phyloP scores from a whole-genome alignment of 2,113 vertebrate species.

The Erythrocercus mccallii region DNA sequence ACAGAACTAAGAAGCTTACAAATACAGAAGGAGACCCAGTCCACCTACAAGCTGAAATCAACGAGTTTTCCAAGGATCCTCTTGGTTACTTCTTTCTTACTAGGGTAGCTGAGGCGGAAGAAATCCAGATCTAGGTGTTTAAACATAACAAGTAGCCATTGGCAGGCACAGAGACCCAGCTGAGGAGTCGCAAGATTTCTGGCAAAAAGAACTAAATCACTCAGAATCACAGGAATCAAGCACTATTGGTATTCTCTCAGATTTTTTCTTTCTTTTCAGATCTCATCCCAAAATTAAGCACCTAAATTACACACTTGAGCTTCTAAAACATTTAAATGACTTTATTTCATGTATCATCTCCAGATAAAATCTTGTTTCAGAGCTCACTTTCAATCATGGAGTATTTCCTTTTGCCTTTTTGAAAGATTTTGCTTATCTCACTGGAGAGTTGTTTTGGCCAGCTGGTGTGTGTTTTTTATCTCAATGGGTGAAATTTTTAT shows the following conservation, averaged over 20 bases:
- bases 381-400: neutral
- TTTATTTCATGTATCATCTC: neutral
- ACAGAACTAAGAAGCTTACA: neutral
- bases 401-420: neutral
- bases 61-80: neutral
- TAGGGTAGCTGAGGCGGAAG: neutral
- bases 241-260: neutral
- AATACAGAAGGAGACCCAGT: neutral
- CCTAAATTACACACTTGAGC: neutral
- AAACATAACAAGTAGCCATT: fast-evolving
- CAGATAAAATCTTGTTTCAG: neutral
- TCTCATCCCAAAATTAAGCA: neutral
- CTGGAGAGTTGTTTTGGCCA: neutral
- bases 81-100: neutral
- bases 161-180: neutral
- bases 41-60: neutral
- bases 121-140: neutral
- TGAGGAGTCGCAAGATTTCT: neutral
- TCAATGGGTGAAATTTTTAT: neutral
- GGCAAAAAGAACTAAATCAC: neutral
- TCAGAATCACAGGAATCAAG: neutral
- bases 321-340: neutral
- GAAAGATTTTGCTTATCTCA: neutral
- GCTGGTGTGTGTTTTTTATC: neutral
- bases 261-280: neutral